Percentiles rank a stretch among this genome's conserved stretches.
Conservation (phyloP, 2,888 invertebrate species). For the Uloborus plumipes region DNA sequence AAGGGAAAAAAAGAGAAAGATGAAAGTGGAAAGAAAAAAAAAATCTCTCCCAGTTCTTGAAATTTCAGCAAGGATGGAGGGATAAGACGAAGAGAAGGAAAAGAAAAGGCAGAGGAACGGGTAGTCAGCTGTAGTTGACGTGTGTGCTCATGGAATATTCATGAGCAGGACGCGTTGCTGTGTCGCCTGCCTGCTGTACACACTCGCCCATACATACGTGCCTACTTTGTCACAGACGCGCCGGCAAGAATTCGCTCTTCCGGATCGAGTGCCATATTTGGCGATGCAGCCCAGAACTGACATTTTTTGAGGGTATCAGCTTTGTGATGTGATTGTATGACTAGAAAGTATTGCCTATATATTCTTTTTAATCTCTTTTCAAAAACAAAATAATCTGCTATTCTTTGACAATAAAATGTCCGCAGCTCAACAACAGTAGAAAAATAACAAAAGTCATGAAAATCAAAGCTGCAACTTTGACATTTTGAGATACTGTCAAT, state of each 20-base stretch:
- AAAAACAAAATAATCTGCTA: too few relatives aligned
- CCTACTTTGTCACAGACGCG: conserved; percentile 60
- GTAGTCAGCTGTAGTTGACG: conserved; percentile 59
- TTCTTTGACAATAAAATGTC: too few relatives aligned
- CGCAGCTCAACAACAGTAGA: too few relatives aligned
- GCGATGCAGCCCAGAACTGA: not conserved
- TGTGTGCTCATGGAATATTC: conserved; percentile 62
- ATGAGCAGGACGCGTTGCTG: conserved; percentile 57
- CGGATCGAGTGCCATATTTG: not conserved
- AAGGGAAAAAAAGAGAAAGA: conserved; percentile 11
- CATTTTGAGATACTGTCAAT: too few relatives aligned
- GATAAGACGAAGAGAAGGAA: not conserved
- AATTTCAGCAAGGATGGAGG: conserved; percentile 34
- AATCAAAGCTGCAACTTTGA: too few relatives aligned
- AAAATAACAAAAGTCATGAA: too few relatives aligned
- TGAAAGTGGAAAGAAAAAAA: conserved; percentile 23
- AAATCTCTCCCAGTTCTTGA: conserved; percentile 34
- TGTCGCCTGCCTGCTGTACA: conserved; percentile 59
- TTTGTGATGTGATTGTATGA: too few relatives aligned
- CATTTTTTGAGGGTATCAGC: too few relatives aligned
- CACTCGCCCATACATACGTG: conserved; percentile 59
- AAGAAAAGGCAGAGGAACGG: conserved; percentile 7
- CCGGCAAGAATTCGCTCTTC: conserved; percentile 34
- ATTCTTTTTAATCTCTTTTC: too few relatives aligned
- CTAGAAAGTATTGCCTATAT: too few relatives aligned